Percentiles rank a stretch among this genome's conserved stretches.
Evolutionary conservation across 2,797 vertebrate species (phyloP).

Genomic region (Scomberomorus guttatus): DNA sequence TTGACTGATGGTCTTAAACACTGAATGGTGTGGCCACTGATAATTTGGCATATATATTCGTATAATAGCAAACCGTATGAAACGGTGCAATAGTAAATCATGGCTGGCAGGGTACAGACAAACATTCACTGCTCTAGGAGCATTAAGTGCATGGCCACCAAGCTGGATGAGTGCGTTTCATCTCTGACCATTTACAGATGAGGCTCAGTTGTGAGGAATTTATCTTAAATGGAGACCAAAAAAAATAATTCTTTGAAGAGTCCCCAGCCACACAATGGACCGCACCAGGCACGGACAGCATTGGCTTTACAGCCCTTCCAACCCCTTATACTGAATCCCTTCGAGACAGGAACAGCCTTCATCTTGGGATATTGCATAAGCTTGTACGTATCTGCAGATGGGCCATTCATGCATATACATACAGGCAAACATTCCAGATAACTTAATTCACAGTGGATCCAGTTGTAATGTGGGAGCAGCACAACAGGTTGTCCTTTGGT

Average conservation of each 20-base stretch:
- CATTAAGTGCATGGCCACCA: slow-evolving; percentile 71
- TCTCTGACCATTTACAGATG: slow-evolving; percentile 53
- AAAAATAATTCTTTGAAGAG: slow-evolving; percentile 34
- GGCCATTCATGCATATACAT: slow-evolving; percentile 74
- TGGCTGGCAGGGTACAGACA: slow-evolving; percentile 51
- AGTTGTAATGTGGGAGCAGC: slow-evolving; percentile 88
- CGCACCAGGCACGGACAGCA: slow-evolving; percentile 79
- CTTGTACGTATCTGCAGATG: slow-evolving; percentile 78
- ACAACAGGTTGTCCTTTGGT: slow-evolving; percentile 89
- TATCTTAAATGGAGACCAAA: slow-evolving; percentile 31
- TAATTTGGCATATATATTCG: slow-evolving; percentile 48
- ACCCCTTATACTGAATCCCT: slow-evolving; percentile 71
- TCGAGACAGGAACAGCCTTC: slow-evolving; percentile 77
- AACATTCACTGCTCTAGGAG: slow-evolving; percentile 65
- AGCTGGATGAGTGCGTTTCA: slow-evolving; percentile 50
- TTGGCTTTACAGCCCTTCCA: slow-evolving; percentile 73
- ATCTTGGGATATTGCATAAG: slow-evolving; percentile 85
- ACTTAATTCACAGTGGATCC: slow-evolving; percentile 90
- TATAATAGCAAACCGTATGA: slow-evolving; percentile 44
- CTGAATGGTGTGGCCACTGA: slow-evolving; percentile 43
- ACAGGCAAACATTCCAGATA: slow-evolving; percentile 84
- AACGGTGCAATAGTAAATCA: slow-evolving; percentile 38
- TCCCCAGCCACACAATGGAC: slow-evolving; percentile 68
- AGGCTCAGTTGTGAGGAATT: slow-evolving; percentile 58
- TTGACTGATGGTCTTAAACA: slow-evolving; percentile 42